phyloP scores from a whole-genome alignment of 2,888 invertebrate genomes.

The Apotomis betuletana region DNA sequence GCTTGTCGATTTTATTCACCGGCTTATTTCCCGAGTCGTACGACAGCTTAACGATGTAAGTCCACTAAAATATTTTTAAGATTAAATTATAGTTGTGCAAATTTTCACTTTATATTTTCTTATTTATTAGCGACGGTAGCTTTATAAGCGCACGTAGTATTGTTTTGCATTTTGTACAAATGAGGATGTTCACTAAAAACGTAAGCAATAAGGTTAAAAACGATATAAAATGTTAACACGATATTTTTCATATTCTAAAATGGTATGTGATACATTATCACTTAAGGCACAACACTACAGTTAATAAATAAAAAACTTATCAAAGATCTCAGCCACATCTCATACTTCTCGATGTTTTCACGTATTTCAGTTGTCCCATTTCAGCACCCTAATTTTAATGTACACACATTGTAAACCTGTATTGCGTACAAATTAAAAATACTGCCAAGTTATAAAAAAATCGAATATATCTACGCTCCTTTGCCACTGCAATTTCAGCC shows the following conservation, averaged over 20 bases:
- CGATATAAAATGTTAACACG: constrained; percentile 54
- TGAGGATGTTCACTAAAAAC: constrained; percentile 59
- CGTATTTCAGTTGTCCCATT: constrained; percentile 39
- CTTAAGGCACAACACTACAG: constrained; percentile 52
- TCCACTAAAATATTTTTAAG: constrained; percentile 54
- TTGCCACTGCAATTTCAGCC: constrained; percentile 56
- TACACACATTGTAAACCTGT: constrained; percentile 37
- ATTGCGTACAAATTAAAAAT: constrained; percentile 49
- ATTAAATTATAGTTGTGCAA: constrained; percentile 61
- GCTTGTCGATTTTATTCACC: constrained; percentile 72
- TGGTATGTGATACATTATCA: constrained; percentile 77
- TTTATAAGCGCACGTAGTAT: constrained; percentile 68
- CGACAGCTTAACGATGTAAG: constrained; percentile 48
- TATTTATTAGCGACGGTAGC: constrained; percentile 71
- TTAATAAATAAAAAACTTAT: constrained; percentile 39
- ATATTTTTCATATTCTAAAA: constrained; percentile 79
- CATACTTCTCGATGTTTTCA: constrained; percentile 39
- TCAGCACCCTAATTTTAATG: constrained; percentile 41
- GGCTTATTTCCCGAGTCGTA: constrained; percentile 59
- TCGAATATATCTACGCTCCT: constrained; percentile 51
- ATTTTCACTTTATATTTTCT: constrained; percentile 62
- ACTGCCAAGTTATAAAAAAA: constrained; percentile 36
- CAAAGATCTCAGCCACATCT: constrained; percentile 53
- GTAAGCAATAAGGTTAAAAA: constrained; percentile 68
- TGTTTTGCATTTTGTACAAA: constrained; percentile 75